Conservation (phyloP, 2,888 invertebrate genomes). For the Leistus spinibarbis region DNA sequence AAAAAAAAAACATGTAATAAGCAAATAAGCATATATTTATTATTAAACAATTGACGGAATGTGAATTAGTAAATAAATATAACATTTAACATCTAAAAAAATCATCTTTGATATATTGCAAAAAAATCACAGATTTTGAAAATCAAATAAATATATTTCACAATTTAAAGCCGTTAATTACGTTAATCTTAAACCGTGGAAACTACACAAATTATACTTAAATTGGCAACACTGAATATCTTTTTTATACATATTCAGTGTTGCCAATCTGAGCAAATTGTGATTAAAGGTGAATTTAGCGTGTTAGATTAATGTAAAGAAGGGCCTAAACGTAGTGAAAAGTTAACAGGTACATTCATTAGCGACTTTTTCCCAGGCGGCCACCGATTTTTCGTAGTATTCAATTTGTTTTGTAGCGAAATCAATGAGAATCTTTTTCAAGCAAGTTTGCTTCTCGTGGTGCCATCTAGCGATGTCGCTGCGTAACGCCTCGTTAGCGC, state of each 20-base stretch:
- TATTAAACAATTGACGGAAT: neutral
- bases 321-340: neutral
- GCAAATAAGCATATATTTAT: neutral
- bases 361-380: slow-evolving; percentile 62
- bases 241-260: too few relatives aligned
- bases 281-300: neutral
- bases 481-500: slow-evolving; percentile 70
- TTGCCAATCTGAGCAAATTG: too few relatives aligned
- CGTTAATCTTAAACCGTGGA: too few relatives aligned
- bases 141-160: neutral
- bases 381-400: slow-evolving; percentile 66
- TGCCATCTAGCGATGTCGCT: slow-evolving; percentile 74
- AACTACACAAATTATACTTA: too few relatives aligned
- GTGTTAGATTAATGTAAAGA: neutral
- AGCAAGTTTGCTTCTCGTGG: slow-evolving; percentile 66
- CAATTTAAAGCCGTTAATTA: neutral
- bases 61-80: neutral
- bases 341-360: slow-evolving; percentile 39
- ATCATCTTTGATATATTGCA: neutral
- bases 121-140: neutral
- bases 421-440: slow-evolving; percentile 66
- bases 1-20: neutral
- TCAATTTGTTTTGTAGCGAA: slow-evolving; percentile 70
- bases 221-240: too few relatives aligned
- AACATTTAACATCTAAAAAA: neutral